Evolutionary conservation across 2,888 invertebrate species (phyloP).

Genomic region (Pseudococcus jackbeardsleyi): DNA sequence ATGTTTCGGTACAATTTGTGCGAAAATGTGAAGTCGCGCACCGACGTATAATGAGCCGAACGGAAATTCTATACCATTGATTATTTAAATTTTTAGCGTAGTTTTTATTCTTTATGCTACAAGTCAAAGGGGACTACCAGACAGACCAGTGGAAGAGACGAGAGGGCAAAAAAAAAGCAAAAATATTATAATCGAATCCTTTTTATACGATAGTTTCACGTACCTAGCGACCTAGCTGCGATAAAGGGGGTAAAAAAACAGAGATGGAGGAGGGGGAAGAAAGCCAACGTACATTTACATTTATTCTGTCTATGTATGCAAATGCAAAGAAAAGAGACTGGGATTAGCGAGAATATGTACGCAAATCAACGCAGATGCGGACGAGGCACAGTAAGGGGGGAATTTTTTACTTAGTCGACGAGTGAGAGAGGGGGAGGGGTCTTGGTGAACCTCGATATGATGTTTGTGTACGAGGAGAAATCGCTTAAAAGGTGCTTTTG

Average conservation of each 20-base stretch:
- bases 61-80: conserved; percentile 44
- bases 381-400: neutral
- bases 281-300: neutral
- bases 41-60: conserved; percentile 40
- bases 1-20: neutral
- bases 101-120: conserved; percentile 2
- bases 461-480: neutral
- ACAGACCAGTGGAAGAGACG: conserved; percentile 67
- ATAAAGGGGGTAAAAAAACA: neutral
- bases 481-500: conserved; percentile 44
- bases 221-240: neutral
- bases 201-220: neutral
- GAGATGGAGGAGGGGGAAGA: neutral
- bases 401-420: neutral
- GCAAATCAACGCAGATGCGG: conserved; percentile 1
- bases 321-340: conserved; percentile 25
- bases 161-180: neutral
- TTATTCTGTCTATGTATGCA: conserved; percentile 21
- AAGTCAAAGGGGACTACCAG: conserved; percentile 32
- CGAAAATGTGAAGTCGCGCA: conserved; percentile 4
- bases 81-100: conserved; percentile 34
- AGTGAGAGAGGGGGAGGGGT: neutral
- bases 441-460: neutral
- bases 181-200: conserved; percentile 34
- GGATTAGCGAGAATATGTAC: neutral